A percentile compares a stretch with the other conserved stretches of the same genome.
These are phyloP conservation scores for Oikopleura vanhoeffeni DNA, from an alignment of 23 tunicate genomes.

Conservation along the genomic window DNA sequence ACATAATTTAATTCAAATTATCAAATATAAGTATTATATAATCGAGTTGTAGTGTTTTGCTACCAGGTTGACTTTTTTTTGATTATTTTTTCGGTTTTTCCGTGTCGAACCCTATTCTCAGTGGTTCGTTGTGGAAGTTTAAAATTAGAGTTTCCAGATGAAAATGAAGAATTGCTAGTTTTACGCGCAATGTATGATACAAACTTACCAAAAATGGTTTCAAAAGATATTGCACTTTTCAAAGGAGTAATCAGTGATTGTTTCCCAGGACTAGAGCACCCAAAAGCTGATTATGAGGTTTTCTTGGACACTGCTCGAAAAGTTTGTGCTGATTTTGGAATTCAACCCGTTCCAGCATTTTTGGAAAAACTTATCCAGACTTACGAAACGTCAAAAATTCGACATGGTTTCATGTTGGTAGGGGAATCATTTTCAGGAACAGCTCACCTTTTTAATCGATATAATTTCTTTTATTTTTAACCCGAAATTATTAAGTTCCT, in stretches of 20 bases:
- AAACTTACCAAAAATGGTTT: slow-evolving; percentile 66
- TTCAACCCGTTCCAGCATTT: slow-evolving; percentile 70
- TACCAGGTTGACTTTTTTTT: slow-evolving; percentile 67
- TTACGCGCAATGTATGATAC: slow-evolving; percentile 77
- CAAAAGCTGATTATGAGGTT: slow-evolving; percentile 69
- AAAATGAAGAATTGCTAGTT: slow-evolving; percentile 83
- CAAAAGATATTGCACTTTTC: slow-evolving; percentile 83
- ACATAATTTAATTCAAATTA: slow-evolving; percentile 68
- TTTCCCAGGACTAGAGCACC: slow-evolving; percentile 72
- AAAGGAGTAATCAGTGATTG: slow-evolving; percentile 80
- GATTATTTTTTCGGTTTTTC: slow-evolving; percentile 77
- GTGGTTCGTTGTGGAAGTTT: slow-evolving; percentile 70
- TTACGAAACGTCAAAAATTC: slow-evolving; percentile 82
- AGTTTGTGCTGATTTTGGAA: slow-evolving; percentile 34
- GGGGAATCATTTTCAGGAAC: slow-evolving; percentile 93
- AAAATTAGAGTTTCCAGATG: slow-evolving; percentile 83
- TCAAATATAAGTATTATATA: slow-evolving; percentile 57
- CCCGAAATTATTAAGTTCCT: too few relatives aligned
- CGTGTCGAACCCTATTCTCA: slow-evolving; percentile 70
- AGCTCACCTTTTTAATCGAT: too few relatives aligned
- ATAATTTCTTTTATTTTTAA: too few relatives aligned
- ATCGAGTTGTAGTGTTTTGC: slow-evolving; percentile 67
- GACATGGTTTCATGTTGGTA: slow-evolving; percentile 95
- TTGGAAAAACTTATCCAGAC: slow-evolving; percentile 82
- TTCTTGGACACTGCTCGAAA: slow-evolving; percentile 39